A percentile compares a stretch with the other conserved stretches of the same genome.
Conservation (phyloP, 2,888 invertebrate species). For the Harmothoe impar region DNA sequence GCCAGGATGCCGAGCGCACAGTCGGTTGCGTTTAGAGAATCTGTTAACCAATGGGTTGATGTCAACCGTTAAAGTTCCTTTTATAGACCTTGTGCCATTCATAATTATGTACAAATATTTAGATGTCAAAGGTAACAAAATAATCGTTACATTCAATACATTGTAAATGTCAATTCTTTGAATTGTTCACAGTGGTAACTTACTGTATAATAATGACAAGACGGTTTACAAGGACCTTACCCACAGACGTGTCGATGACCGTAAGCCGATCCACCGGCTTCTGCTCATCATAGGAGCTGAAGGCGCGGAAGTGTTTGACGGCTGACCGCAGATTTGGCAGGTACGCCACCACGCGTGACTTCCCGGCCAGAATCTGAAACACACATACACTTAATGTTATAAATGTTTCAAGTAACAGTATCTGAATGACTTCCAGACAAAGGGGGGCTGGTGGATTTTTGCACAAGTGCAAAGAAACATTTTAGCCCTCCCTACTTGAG, state of each 20-base stretch:
- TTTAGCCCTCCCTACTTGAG: too few species aligned
- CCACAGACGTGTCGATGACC: background rate
- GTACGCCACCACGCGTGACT: slow-evolving; percentile 72
- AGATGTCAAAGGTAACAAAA: too few species aligned
- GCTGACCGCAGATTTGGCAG: slow-evolving; percentile 77
- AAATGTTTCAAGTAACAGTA: background rate
- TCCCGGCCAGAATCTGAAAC: slow-evolving; percentile 61
- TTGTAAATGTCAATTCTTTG: too few species aligned
- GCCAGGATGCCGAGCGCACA: slow-evolving; percentile 77
- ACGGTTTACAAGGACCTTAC: background rate
- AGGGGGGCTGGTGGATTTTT: background rate
- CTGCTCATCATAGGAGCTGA: slow-evolving; percentile 74
- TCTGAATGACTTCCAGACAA: background rate
- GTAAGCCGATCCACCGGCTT: slow-evolving; percentile 12
- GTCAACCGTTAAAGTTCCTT: too few species aligned
- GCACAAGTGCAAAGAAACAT: background rate
- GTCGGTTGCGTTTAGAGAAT: slow-evolving; percentile 75
- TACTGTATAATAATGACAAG: too few species aligned
- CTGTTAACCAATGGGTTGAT: background rate
- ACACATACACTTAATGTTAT: too few species aligned
- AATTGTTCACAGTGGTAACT: too few species aligned
- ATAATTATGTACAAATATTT: background rate
- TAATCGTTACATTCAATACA: too few species aligned
- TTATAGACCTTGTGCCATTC: too few species aligned
- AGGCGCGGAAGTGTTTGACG: slow-evolving; percentile 77